Evolutionary conservation across 2,113 vertebrate genomes (phyloP).

Genomic region (Dendropsophus ebraccatus): DNA sequence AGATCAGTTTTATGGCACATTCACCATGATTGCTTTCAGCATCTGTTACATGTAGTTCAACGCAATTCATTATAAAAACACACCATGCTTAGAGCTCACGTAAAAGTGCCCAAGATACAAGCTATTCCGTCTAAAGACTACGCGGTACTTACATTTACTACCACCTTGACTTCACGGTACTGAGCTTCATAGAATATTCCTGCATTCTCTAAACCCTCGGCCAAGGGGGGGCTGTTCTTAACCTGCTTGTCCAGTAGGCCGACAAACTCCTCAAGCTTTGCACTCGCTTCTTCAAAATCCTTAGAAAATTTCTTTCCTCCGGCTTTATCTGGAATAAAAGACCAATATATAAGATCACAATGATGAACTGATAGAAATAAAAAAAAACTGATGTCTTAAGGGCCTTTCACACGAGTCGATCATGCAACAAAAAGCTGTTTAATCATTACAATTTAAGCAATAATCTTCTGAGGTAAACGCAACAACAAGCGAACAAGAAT

Average conservation of each 20-base stretch:
- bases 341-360: not conserved
- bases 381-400: too few relatives aligned
- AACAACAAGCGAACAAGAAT: too few relatives aligned
- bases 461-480: too few relatives aligned
- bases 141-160: constrained; percentile 89
- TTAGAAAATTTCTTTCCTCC: constrained; percentile 96
- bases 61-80: too few relatives aligned
- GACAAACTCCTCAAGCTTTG: constrained; percentile 94
- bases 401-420: too few relatives aligned
- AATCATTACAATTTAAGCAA: too few relatives aligned
- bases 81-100: too few relatives aligned
- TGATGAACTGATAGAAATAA: too few relatives aligned
- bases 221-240: constrained; percentile 83
- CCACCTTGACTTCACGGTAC: constrained; percentile 97
- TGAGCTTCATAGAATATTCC: constrained; percentile 97
- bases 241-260: constrained; percentile 89
- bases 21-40: too few relatives aligned
- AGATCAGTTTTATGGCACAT: too few relatives aligned
- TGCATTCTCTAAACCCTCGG: constrained; percentile 90
- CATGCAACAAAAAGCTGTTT: too few relatives aligned
- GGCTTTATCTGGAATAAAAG: constrained; percentile 84
- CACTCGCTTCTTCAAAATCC: constrained; percentile 94
- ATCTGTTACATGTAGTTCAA: too few relatives aligned
- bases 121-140: not conserved
- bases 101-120: not conserved